Evolutionary conservation across 2,888 invertebrate genomes (phyloP), one percentile per base, ranked within the genome.

Genomic region (Cryptops parisi): DNA sequence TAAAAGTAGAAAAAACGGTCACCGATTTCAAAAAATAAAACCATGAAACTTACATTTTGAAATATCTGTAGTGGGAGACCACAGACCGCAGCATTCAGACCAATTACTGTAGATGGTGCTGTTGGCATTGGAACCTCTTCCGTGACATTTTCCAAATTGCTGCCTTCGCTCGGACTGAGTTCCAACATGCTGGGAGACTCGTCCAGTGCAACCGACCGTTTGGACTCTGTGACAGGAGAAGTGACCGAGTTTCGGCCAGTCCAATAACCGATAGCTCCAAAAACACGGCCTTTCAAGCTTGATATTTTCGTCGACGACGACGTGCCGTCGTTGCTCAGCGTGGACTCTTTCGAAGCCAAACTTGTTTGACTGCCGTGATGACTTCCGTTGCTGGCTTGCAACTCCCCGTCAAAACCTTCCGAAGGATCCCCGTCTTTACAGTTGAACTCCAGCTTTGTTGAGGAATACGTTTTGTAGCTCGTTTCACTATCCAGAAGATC

Each of bases 41-140:
- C 23, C 9, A 43, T 43, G 9, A 46, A 19, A 50, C 58, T 58
- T 65, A 77, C 78, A 72, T 89, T 84, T 33, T 83, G 80, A 70
- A 91, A 94, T 53, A 94, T 75, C 46, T 80, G 76, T 33, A 96
- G 71, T 0, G 96, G 97, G 62, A 94, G 80, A 12, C 93, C 93
- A 69, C 86, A 91, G 51, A 82, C 78, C 61, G 63, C 81, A 71
- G 67, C 65, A 3, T 64, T 60, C 21, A 70, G 55, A 17, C 55
- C 57, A 25, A 58, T 40, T 6, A 60, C 54, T 51, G 53, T 65
- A n/a, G 50, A 40, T 23, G 47, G 49, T 23, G 44, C 24, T n/a
- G 53, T 43, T 2, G 46, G 26, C 9, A 25, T 26, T 24, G 53
- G 40, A 23, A 50, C 55, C 4, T 27, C 52, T 78, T 76, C 65